Base-by-base conservation (phyloP, 2,888 invertebrate species). In the Lycia hirtaria region DNA sequence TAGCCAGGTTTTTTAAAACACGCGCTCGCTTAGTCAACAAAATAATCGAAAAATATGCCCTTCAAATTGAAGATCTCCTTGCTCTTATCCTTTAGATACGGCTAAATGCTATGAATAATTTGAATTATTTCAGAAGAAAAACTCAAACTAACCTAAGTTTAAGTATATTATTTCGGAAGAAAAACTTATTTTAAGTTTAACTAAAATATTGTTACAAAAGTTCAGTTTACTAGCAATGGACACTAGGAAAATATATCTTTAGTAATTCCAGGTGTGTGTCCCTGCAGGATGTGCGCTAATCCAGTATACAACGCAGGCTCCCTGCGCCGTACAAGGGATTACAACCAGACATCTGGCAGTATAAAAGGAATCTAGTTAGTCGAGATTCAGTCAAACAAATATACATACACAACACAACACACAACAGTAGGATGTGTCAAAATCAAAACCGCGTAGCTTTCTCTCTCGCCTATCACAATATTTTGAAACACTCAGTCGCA, bases 351-450 rank as follows among this genome's bases (percentile, higher is more conserved):
- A 41, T 26, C 15, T 26, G 26, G 26, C 41, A 15, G 41, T 26
- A 41, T 41, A 41, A 41, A 41, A 26, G 26, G 41, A 26, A 17
- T 10, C 15, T 26, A 26, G 26, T 26, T 41, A 41, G 26, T 28
- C 15, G n/a, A 26, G 15, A 41, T 28, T 41, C 26, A 28, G 17
- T 4, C 7, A 17, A n/a, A 2, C 15, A 3, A 38, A 12, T 15
- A 26, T 2, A 15, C 3, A 12, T 15, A 26, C 3, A 15, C 3
- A 40, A 32, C 6, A 35, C 17, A 2, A 40, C n/a, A n/a, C n/a
- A n/a, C 41, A 10, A 19, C 15, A 26, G 38, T 26, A n/a, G n/a
- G n/a, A n/a, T n/a, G n/a, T n/a, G n/a, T n/a, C n/a, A n/a, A n/a
- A n/a, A n/a, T n/a, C n/a, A 28, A 9, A 4, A 1, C 15, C 26